Evolutionary conservation across 2,113 vertebrate species (phyloP), one percentile per base, ranked within the genome.

Genomic region (Xiphias gladius): DNA sequence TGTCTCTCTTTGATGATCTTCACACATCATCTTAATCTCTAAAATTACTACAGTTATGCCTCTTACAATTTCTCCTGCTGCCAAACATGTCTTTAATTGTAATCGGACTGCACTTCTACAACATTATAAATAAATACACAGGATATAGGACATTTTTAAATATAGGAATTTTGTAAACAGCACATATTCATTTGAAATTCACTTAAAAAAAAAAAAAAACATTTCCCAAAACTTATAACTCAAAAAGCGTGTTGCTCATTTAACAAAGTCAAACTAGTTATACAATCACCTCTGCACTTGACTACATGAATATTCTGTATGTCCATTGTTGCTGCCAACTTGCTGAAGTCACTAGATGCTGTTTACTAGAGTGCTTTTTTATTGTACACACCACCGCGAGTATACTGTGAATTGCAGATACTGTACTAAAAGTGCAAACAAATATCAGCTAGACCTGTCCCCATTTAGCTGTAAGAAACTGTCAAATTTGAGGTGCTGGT

Each of bases 401-500:
- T 58, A 63, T 68, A 72, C 46, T 67, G 48, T 37, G 55, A 37
- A 32, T 48, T 43, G 57, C 67, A 78, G 6, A 1, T 63, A 67
- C 24, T 63, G 46, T 75, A 73, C 68, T 73, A 26, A 80, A n/a
- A 50, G 58, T 35, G 2, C 48, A 83, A 84, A 77, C 77, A 90
- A 71, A 87, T 80, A 84, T 79, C 73, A 76, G 78, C 79, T 2
- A 54, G 75, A 76, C 66, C 54, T 48, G 63, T 78, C 37, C 85
- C n/a, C 1, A 17, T 70, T 88, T 63, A 32, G 73, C 80, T 86
- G 63, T 6, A 59, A 84, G 73, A 30, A 62, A 58, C 57, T 82
- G 86, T 86, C 77, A 87, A 52, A 82, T 70, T 83, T 84, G 87
- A 88, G 79, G 67, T 35, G 61, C 57, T 50, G 50, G 17, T 73